phyloP scores from a whole-genome alignment of 2,888 invertebrate genomes.

The Hyles lineata region DNA sequence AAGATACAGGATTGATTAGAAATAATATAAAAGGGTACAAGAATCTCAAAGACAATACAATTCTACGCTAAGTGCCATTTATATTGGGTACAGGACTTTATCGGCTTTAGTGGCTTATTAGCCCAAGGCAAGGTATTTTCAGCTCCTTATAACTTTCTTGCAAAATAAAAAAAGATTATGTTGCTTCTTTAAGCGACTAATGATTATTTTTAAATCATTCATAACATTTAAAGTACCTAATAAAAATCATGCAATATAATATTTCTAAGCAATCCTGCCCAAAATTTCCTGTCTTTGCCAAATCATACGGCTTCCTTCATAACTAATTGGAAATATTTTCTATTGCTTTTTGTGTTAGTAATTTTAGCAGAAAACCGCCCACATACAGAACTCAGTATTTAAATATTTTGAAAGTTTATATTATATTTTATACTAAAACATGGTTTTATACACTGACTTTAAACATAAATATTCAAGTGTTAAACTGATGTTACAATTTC shows the following conservation, averaged over 20 bases:
- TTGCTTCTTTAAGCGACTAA: not conserved
- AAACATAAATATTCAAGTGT: not conserved
- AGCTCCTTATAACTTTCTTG: not conserved
- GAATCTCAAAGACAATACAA: not conserved
- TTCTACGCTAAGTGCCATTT: not conserved
- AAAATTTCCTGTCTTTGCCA: constrained; percentile 10
- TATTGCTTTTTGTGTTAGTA: constrained; percentile 9
- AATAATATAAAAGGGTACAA: not conserved
- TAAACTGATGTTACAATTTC: not conserved
- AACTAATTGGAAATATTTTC: not conserved
- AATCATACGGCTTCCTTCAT: constrained; percentile 14
- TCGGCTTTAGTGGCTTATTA: no score
- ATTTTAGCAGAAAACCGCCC: not conserved
- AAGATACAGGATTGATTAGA: constrained; percentile 7
- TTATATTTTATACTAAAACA: not conserved
- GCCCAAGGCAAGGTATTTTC: not conserved
- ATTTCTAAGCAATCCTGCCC: constrained; percentile 7
- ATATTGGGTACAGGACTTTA: not conserved
- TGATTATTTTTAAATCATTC: not conserved
- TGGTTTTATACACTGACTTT: not conserved
- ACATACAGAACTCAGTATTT: not conserved
- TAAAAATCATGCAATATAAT: not conserved
- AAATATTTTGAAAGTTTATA: not conserved
- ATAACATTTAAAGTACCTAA: not conserved
- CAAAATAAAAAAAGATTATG: not conserved